Evolutionary conservation across 2,888 invertebrate species (phyloP), one percentile per base, ranked within the genome.

Genomic region (Cataglyphis altisquamis): DNA sequence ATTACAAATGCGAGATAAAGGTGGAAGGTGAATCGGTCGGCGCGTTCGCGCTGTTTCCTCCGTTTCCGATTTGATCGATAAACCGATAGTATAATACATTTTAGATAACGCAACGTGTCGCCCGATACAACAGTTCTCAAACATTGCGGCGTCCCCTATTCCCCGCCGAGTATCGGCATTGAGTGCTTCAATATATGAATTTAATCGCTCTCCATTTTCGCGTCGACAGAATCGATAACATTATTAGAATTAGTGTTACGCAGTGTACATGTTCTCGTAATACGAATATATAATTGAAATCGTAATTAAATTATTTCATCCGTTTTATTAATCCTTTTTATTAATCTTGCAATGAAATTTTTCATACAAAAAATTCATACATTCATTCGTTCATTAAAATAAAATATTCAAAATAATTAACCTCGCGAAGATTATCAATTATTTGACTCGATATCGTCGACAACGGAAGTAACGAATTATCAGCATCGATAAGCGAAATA

Each of bases 91-190:
- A 72, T 72, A 80, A 70, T 80, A 80, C 60, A 80, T 80, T 80
- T 70, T 80, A 80, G 78, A 80, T 70, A 80, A 80, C 78, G 72
- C 72, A 72, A 72, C 36, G 78, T 80, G 78, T 80, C 78, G 78
- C 72, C 72, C 78, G 57, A 70, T 80, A 80, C 78, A 80, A 60
- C 78, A 70, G 72, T 80, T 80, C 78, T 80, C 78, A 80, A 80
- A 80, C 78, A 80, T 78, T 72, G 72, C 36, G 72, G 70, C 45
- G 21, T 21, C 52, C 78, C 18, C 45, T 60, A 72, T 36, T 45
- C 72, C 21, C 41, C 15, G 68, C 21, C 78, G 78, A 60, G 70
- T 60, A 70, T 78, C 78, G 78, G 32, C 45, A 60, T 45, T 72
- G 72, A 80, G 60, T 62, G 72, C 60, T 60, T 60, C 78, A 36